phyloP scores from a whole-genome alignment of 2,888 invertebrate genomes.

The Molorchus minor region DNA sequence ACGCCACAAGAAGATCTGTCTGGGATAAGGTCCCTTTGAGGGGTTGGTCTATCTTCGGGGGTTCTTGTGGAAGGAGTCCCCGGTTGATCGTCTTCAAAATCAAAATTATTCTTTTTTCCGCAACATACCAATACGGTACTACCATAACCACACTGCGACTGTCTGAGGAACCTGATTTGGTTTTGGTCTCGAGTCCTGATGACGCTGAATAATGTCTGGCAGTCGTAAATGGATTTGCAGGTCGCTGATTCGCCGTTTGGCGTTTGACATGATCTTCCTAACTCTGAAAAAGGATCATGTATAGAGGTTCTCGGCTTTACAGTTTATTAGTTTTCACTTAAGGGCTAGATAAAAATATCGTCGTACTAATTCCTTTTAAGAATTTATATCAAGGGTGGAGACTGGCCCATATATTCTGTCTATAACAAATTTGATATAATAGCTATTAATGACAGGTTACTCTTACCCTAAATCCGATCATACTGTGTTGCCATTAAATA shows the following conservation, averaged over 20 bases:
- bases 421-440: too few relatives aligned
- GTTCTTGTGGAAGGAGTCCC: background rate
- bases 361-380: too few relatives aligned
- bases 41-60: slow-evolving; percentile 2
- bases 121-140: slow-evolving; percentile 62
- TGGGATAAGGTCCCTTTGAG: slow-evolving; percentile 44
- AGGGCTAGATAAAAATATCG: too few relatives aligned
- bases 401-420: too few relatives aligned
- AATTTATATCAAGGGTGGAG: too few relatives aligned
- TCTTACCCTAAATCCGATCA: too few relatives aligned
- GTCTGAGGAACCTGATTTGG: slow-evolving; percentile 60
- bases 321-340: too few relatives aligned
- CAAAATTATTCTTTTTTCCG: slow-evolving; percentile 48
- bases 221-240: slow-evolving; percentile 66
- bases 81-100: background rate
- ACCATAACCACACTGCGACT: slow-evolving; percentile 68
- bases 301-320: too few relatives aligned
- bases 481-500: too few relatives aligned
- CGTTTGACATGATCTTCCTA: slow-evolving; percentile 62
- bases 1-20: slow-evolving; percentile 49
- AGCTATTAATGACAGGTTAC: too few relatives aligned
- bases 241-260: slow-evolving; percentile 62
- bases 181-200: slow-evolving; percentile 53
- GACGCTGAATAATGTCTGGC: slow-evolving; percentile 60
- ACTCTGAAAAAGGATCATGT: slow-evolving; percentile 46